Conservation (phyloP, 2,888 invertebrate genomes). For the Troilus luridus region DNA sequence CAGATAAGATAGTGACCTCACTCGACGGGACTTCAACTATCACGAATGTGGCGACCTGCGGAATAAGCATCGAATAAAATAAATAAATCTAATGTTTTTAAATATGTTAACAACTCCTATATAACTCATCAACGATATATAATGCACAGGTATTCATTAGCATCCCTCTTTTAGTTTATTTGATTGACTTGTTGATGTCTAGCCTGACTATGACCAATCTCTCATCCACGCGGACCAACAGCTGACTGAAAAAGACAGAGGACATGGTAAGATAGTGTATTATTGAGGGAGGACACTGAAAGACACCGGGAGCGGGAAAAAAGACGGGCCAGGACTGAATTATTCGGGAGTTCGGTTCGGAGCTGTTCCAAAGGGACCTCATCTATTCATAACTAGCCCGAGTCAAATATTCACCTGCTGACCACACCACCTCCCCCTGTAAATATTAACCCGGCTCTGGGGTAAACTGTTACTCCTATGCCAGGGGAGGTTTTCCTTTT, state of each 20-base stretch:
- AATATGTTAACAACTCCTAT: too few relatives aligned
- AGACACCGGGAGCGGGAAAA: not conserved
- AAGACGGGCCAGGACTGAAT: not conserved
- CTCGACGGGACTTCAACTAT: too few relatives aligned
- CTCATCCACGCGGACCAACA: not conserved
- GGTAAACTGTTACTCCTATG: conserved; percentile 37
- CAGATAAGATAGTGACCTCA: too few relatives aligned
- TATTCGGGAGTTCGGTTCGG: conserved; percentile 28
- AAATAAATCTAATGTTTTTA: too few relatives aligned
- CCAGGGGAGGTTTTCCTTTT: conserved; percentile 2
- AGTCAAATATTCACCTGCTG: conserved; percentile 10
- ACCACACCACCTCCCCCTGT: conserved; percentile 5
- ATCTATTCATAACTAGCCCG: conserved; percentile 34
- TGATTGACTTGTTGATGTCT: too few relatives aligned
- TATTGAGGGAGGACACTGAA: conserved; percentile 16
- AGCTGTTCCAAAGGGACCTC: conserved; percentile 19
- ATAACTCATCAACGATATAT: too few relatives aligned
- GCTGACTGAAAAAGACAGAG: not conserved
- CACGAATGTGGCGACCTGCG: too few relatives aligned
- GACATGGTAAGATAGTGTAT: not conserved
- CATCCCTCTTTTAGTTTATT: too few relatives aligned
- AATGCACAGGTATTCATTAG: too few relatives aligned
- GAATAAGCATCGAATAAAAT: too few relatives aligned
- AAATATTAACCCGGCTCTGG: conserved; percentile 34
- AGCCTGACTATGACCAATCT: too few relatives aligned